Evolutionary conservation across 2,113 vertebrate genomes (phyloP).

Genomic region (Oreochromis niloticus): DNA sequence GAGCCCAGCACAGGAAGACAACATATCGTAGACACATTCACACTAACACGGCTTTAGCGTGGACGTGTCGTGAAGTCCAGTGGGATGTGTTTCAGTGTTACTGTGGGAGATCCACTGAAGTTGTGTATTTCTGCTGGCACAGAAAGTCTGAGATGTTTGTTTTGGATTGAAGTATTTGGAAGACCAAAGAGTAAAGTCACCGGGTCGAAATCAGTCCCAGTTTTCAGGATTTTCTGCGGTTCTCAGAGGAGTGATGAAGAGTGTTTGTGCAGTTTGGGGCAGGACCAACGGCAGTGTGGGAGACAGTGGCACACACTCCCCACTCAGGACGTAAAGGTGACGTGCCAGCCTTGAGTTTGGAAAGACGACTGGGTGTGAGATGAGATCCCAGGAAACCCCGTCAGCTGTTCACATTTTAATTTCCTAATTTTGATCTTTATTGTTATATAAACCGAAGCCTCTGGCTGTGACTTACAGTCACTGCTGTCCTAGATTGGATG

Average conservation of each 20-base stretch:
- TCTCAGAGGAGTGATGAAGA: background rate
- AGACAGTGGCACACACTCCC: background rate
- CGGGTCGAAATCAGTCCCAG: background rate
- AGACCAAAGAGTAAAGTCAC: background rate
- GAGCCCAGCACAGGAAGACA: background rate
- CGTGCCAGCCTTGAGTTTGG: background rate
- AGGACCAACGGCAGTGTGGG: background rate
- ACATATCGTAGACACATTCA: background rate
- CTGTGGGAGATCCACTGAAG: background rate
- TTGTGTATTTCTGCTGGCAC: background rate
- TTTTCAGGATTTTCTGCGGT: background rate
- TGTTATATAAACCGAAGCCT: background rate
- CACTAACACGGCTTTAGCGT: rapidly evolving
- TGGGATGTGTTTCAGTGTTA: background rate
- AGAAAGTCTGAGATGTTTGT: background rate
- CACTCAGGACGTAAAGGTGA: background rate
- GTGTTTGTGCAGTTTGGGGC: background rate
- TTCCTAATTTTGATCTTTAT: background rate
- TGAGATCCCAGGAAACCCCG: background rate
- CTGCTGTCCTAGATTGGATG: background rate
- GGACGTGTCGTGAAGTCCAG: background rate
- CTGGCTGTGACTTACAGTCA: background rate
- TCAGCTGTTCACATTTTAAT: background rate
- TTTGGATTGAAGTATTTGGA: background rate
- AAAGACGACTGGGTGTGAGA: background rate